These are phyloP conservation scores for Dasyornis broadbenti DNA, from an alignment of 2,113 vertebrate species.

Conservation along the genomic window DNA sequence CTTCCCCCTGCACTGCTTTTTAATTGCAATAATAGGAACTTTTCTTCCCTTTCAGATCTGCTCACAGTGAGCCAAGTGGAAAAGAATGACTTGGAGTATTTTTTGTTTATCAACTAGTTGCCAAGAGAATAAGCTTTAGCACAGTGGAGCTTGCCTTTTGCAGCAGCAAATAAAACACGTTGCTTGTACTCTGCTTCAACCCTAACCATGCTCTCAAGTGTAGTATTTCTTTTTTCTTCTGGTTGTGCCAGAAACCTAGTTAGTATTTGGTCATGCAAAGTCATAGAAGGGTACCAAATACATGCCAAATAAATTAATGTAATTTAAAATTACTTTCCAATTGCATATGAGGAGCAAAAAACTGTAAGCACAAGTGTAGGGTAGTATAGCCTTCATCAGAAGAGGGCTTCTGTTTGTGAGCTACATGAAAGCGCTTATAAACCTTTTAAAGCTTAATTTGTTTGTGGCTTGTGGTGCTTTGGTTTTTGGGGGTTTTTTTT, in stretches of 20 bases:
- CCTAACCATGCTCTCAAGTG: not conserved
- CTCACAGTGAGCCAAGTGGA: not conserved
- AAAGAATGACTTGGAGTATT: not conserved
- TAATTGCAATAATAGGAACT: not conserved
- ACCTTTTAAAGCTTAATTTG: not conserved
- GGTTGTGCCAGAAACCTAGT: not conserved
- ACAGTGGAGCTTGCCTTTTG: rapidly evolving
- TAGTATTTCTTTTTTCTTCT: not conserved
- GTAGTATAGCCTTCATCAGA: not conserved
- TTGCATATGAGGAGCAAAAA: not conserved
- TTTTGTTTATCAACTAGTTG: not conserved
- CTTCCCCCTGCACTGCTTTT: not conserved
- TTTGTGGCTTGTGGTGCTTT: not conserved
- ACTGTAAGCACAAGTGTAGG: not conserved
- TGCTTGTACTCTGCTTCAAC: not conserved
- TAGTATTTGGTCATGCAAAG: not conserved
- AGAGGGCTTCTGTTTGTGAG: not conserved
- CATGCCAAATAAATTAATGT: not conserved
- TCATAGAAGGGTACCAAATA: not conserved
- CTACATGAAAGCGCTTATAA: not conserved
- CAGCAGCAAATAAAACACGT: not conserved
- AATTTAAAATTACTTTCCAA: not conserved
- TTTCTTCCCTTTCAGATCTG: not conserved
- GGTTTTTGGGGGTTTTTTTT: rapidly evolving
- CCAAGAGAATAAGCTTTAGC: not conserved